Base-by-base conservation (phyloP, 1,140 invertebrate species). In the Drosophila oshimai region DNA sequence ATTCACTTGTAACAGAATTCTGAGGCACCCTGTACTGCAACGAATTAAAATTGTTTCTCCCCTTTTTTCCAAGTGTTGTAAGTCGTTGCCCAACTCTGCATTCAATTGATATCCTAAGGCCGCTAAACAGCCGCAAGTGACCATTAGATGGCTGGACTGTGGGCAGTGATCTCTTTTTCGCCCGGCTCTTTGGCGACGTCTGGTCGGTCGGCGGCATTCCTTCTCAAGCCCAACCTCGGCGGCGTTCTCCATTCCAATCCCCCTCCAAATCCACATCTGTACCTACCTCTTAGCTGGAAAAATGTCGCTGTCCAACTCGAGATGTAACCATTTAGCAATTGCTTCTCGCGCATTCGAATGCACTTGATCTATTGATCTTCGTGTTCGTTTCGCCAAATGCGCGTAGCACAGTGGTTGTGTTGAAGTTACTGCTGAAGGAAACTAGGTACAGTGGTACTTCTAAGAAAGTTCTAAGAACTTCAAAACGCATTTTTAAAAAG, bases 311-410 rank as follows among this genome's bases (percentile, higher is more conserved):
- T 69, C 78, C 78, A 53, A 54, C 28, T 51, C 42, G 67, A 86
- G 81, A 86, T 86, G 80, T 80, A 86, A 75, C 75, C 71, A 86
- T 84, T 84, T 80, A 80, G 78, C 81, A 65, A 55, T 58, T 53
- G 51, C 67, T 61, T 60, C 49, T 67, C 61, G 73, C 76, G 68
- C 76, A 74, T 70, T 83, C 78, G 73, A 47, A 74, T 86, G 81
- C 81, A 87, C 81, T 87, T 87, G 81, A 87, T 87, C 81, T 87
- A 87, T 87, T 87, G 81, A 87, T 87, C 81, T 88, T 87, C 77
- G 76, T 87, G 61, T 87, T 65, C 50, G 68, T 74, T 80, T 67
- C 57, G 61, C 50, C 65, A 75, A 72, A 67, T 61, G 54, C 44
- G 76, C 60, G 61, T 73, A 73, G 70, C 47, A 73, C 69, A 73